A percentile compares a stretch with the other conserved stretches of the same genome.
Evolutionary conservation across 2,888 invertebrate species (phyloP).

Genomic region (Toxonevra muliebris): DNA sequence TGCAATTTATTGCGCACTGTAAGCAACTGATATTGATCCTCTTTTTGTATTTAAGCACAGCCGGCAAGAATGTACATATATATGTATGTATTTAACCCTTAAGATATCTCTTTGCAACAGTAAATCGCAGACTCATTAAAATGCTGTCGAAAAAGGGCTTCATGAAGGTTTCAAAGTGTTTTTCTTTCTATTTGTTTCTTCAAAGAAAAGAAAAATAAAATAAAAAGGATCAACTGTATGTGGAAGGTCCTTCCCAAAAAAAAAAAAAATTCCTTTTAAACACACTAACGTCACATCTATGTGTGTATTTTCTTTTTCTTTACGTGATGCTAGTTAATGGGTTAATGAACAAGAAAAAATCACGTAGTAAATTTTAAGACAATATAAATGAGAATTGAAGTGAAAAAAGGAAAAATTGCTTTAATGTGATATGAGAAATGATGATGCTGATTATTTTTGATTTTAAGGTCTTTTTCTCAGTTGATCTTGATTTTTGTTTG

Average conservation of each 20-base stretch:
- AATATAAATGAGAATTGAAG: conserved; percentile 38
- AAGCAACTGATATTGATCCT: not conserved
- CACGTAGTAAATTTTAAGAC: conserved; percentile 57
- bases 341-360: conserved; percentile 57
- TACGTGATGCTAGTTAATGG: conserved; percentile 29
- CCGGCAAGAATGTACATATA: not conserved
- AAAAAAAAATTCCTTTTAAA: too few species aligned
- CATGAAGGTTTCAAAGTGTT: conserved; percentile 41
- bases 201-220: too few species aligned
- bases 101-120: conserved; percentile 33
- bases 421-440: too few species aligned
- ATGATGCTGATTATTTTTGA: too few species aligned
- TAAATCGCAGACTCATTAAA: conserved; percentile 44
- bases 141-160: conserved; percentile 44
- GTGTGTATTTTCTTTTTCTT: conserved; percentile 8
- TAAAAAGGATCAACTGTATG: too few species aligned
- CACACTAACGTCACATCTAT: not conserved
- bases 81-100: conserved; percentile 47
- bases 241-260: too few species aligned
- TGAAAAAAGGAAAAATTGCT: too few species aligned
- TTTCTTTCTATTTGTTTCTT: too few species aligned
- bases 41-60: too few species aligned
- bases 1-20: conserved; percentile 22
- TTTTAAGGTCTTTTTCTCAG: too few species aligned
- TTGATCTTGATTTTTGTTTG: too few species aligned